Conservation (phyloP, 2,797 vertebrate genomes). For the Erpetoichthys calabaricus region DNA sequence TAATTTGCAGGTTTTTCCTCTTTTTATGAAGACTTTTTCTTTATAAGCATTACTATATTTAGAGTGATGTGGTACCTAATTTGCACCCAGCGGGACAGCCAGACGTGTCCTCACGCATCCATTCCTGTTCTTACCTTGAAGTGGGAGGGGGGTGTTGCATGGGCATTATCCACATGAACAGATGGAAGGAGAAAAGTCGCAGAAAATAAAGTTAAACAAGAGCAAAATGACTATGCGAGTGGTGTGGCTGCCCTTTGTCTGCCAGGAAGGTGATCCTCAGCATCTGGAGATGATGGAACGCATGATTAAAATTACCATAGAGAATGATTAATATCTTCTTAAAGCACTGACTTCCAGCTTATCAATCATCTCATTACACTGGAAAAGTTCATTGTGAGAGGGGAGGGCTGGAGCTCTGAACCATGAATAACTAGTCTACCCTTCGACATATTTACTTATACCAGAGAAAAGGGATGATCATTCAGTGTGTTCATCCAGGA, state of each 20-base stretch:
- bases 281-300: slow-evolving; percentile 97
- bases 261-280: slow-evolving; percentile 91
- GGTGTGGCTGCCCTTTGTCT: slow-evolving; percentile 91
- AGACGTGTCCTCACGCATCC: too few species aligned
- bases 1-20: too few species aligned
- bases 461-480: slow-evolving; percentile 66
- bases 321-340: slow-evolving; percentile 99
- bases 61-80: too few species aligned
- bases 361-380: slow-evolving; percentile 99
- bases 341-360: slow-evolving; percentile 98
- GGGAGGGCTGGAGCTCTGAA: slow-evolving; percentile 88
- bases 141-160: too few species aligned
- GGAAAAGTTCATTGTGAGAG: slow-evolving; percentile 94
- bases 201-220: slow-evolving; percentile 74
- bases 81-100: too few species aligned
- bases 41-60: too few species aligned
- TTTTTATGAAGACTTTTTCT: too few species aligned
- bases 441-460: slow-evolving; percentile 99
- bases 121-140: too few species aligned
- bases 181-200: slow-evolving; percentile 61
- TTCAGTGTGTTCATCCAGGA: slow-evolving; percentile 49
- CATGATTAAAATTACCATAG: slow-evolving; percentile 97
- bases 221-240: slow-evolving; percentile 80
- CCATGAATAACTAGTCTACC: slow-evolving; percentile 91
- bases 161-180: slow-evolving; percentile 40